phyloP scores from a whole-genome alignment of 2,797 vertebrate genomes.

The Loris lydekkerianus region DNA sequence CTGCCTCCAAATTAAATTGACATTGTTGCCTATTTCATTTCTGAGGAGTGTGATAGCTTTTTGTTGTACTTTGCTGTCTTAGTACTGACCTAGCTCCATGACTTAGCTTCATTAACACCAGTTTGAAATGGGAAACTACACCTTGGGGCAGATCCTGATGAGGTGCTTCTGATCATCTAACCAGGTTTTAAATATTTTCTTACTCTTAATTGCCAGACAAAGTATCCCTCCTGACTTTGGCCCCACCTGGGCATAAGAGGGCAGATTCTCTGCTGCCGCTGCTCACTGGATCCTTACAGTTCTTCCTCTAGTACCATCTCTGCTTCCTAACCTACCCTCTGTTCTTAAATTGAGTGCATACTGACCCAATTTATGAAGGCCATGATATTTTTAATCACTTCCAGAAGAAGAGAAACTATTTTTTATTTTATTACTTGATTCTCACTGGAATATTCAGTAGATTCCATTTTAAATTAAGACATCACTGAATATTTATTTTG shows the following conservation, averaged over 20 bases:
- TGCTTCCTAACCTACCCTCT: background rate
- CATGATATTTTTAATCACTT: background rate
- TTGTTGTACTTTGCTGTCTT: background rate
- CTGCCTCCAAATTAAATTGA: background rate
- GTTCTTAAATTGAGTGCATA: background rate
- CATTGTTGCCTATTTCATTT: background rate
- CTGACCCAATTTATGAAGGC: background rate
- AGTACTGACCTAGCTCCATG: background rate
- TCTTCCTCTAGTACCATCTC: background rate
- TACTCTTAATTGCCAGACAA: background rate
- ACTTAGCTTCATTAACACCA: background rate
- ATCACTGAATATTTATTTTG: background rate
- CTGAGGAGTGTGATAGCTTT: background rate
- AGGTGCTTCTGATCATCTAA: background rate
- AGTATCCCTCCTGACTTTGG: background rate
- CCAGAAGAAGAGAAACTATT: background rate
- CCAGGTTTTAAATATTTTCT: background rate
- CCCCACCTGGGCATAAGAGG: no score
- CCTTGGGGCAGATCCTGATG: background rate
- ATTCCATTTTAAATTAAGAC: background rate
- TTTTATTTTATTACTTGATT: background rate
- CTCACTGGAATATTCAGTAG: background rate
- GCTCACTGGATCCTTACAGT: background rate
- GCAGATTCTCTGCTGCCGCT: no score
- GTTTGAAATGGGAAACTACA: background rate